Evolutionary conservation across 2,113 vertebrate genomes (phyloP).

Genomic region (Peromyscus maniculatus): DNA sequence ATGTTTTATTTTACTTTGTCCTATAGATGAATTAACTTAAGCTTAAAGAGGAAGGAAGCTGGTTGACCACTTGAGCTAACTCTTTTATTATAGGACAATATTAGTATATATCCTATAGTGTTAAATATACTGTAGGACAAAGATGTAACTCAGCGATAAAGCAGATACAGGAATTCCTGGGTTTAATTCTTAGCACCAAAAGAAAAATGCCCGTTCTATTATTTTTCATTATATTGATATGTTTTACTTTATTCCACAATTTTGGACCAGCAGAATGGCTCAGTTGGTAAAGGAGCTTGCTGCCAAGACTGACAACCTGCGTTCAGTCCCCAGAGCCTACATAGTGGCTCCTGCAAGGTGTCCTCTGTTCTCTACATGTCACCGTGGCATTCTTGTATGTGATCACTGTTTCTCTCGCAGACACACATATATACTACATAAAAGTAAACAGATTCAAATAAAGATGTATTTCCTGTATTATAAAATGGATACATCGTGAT

Average conservation of each 20-base stretch:
- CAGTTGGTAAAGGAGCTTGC: not conserved
- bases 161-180: not conserved
- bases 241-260: constrained; percentile 26
- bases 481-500: not conserved
- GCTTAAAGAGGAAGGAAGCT: not conserved
- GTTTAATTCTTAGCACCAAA: not conserved
- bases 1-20: constrained; percentile 52
- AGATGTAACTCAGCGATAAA: not conserved
- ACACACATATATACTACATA: not conserved
- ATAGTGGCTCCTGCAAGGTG: not conserved
- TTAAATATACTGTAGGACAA: not conserved
- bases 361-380: not conserved
- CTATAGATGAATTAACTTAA: constrained; percentile 41
- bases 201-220: constrained; percentile 4
- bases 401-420: not conserved
- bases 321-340: not conserved
- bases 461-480: constrained; percentile 4
- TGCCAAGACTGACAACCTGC: not conserved
- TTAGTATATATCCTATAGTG: not conserved
- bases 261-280: not conserved
- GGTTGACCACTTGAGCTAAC: not conserved
- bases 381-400: not conserved
- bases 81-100: not conserved
- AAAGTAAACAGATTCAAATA: not conserved
- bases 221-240: constrained; percentile 39